These are phyloP conservation scores for Bos javanicus DNA, from an alignment of 2,113 vertebrate genomes.

Conservation along the genomic window DNA sequence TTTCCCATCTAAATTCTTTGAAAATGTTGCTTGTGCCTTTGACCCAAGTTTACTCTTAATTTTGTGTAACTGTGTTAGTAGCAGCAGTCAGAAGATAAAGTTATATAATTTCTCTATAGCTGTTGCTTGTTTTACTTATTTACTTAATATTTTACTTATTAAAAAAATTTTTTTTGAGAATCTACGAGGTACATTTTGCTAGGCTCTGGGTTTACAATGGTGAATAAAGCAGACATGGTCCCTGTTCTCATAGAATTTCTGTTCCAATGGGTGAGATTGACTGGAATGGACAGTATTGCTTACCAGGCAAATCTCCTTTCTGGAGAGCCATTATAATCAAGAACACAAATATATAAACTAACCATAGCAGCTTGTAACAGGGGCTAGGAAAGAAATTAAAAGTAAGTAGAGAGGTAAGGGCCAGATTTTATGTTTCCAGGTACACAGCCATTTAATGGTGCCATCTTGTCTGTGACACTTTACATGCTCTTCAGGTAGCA, in stretches of 20 bases:
- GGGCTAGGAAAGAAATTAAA: background rate
- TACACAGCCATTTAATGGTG: background rate
- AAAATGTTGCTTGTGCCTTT: background rate
- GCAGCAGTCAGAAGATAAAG: background rate
- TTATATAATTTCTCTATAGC: background rate
- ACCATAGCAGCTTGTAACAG: background rate
- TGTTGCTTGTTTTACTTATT: background rate
- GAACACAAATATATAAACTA: conserved; percentile 34
- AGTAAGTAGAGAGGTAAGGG: background rate
- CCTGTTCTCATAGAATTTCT: background rate
- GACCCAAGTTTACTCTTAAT: background rate
- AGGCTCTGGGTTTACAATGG: background rate
- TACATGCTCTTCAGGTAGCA: background rate
- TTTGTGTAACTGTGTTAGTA: background rate
- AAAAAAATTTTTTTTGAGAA: background rate
- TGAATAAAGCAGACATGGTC: background rate
- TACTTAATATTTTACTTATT: background rate
- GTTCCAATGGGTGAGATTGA: background rate
- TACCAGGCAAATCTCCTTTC: background rate
- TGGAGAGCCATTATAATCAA: background rate
- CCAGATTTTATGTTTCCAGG: background rate
- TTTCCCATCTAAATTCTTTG: background rate
- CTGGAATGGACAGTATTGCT: background rate
- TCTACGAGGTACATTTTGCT: background rate
- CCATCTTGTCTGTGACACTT: conserved; percentile 13